A percentile compares a stretch with the other conserved stretches of the same genome.
phyloP scores from a whole-genome alignment of 2,113 vertebrate species.

The Phrynosoma platyrhinos region DNA sequence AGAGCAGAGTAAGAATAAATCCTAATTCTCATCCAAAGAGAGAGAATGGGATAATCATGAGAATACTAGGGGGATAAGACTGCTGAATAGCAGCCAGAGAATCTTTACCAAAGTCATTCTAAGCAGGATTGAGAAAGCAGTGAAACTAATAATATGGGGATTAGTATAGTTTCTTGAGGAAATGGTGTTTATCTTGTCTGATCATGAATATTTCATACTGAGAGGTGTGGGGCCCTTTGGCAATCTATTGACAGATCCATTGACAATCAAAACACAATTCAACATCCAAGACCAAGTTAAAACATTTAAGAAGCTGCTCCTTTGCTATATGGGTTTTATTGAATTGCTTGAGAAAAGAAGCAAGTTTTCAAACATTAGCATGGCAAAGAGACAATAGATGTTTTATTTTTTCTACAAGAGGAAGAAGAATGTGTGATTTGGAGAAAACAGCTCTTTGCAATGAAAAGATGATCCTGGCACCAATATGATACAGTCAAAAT shows the following conservation, averaged over 20 bases:
- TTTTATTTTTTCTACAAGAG: slow-evolving; percentile 36
- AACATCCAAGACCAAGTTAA: background rate
- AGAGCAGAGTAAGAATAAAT: slow-evolving; percentile 65
- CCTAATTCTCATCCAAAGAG: slow-evolving; percentile 64
- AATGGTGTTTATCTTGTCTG: slow-evolving; percentile 20
- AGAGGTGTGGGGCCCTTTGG: slow-evolving; percentile 21
- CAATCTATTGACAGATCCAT: background rate
- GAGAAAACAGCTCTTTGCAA: slow-evolving; percentile 45
- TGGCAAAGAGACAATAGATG: accelerated
- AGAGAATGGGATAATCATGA: slow-evolving; percentile 67
- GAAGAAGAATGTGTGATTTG: slow-evolving; percentile 41
- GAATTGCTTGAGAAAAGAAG: slow-evolving; percentile 47
- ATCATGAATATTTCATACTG: slow-evolving; percentile 17
- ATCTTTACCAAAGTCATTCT: slow-evolving; percentile 66
- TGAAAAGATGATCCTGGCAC: slow-evolving; percentile 36
- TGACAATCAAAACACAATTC: slow-evolving; percentile 32
- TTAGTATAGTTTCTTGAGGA: slow-evolving; percentile 57
- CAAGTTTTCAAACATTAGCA: slow-evolving; percentile 49
- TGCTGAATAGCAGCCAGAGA: slow-evolving; percentile 63
- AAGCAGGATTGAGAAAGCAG: slow-evolving; percentile 68
- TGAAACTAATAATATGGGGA: slow-evolving; percentile 65
- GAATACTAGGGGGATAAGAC: slow-evolving; percentile 69
- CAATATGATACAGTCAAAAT: slow-evolving; percentile 24
- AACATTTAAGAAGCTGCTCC: background rate
- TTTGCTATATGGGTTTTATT: slow-evolving; percentile 16